phyloP scores from a whole-genome alignment of 2,113 vertebrate species.

The rabbit (Oryctolagus cuniculus) region mOryCun1.1 NC_091442.1:99405001-99405500 shows the following conservation, averaged over 20 bases:
- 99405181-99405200: background rate
- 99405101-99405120: slow-evolving; percentile 21
- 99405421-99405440: background rate
- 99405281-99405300: background rate
- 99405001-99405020: slow-evolving; percentile 26
- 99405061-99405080: slow-evolving; percentile 53
- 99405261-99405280: background rate
- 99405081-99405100: slow-evolving; percentile 49
- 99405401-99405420: background rate
- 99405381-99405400: background rate
- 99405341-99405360: slow-evolving; percentile 37
- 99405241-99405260: slow-evolving; percentile 38
- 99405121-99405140: background rate
- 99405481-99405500: background rate
- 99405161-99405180: slow-evolving; percentile 20
- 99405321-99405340: slow-evolving; percentile 26
- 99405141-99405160: slow-evolving; percentile 39
- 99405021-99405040: slow-evolving; percentile 30
- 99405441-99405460: background rate
- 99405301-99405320: slow-evolving; percentile 17
- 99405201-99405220: background rate
- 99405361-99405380: slow-evolving; percentile 52
- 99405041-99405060: slow-evolving; percentile 3
- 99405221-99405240: slow-evolving; percentile 50
- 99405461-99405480: background rate